Evolutionary conservation across 2,888 invertebrate species (phyloP).

Genomic region (Yponomeuta cagnagella): DNA sequence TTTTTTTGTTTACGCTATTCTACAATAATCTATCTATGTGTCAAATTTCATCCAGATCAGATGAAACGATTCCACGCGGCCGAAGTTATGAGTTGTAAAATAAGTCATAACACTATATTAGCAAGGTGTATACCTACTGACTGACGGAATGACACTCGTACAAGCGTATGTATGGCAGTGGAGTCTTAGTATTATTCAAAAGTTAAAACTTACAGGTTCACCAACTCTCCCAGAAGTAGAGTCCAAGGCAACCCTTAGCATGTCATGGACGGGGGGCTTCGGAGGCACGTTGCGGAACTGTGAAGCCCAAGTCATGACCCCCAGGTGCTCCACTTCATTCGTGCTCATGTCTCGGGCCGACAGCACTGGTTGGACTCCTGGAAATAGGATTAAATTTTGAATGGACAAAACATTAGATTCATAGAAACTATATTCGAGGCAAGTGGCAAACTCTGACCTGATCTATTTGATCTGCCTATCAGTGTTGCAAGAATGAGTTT

Average conservation of each 20-base stretch:
- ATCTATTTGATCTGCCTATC: no score
- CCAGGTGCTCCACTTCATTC: conserved; percentile 95
- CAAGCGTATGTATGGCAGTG: background rate
- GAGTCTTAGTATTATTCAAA: no score
- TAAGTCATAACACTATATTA: no score
- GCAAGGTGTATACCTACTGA: no score
- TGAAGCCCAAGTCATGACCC: conserved; percentile 98
- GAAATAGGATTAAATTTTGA: conserved; percentile 16
- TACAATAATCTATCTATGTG: no score
- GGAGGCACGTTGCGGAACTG: conserved; percentile 93
- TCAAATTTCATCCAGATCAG: no score
- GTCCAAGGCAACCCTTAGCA: conserved; percentile 86
- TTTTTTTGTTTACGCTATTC: no score
- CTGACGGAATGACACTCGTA: background rate
- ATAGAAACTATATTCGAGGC: no score
- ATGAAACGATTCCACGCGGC: no score
- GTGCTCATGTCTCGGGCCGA: conserved; percentile 96
- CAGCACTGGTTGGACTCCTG: conserved; percentile 91
- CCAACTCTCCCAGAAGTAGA: conserved; percentile 90
- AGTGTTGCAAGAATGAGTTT: no score
- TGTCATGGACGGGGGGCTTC: conserved; percentile 87
- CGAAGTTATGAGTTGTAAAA: no score
- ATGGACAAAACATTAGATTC: background rate
- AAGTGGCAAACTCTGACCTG: no score
- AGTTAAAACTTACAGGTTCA: conserved; percentile 80